Percentiles rank a stretch among this genome's conserved stretches.
phyloP scores from a whole-genome alignment of 2,888 invertebrate species.

The Oithona nana region DNA sequence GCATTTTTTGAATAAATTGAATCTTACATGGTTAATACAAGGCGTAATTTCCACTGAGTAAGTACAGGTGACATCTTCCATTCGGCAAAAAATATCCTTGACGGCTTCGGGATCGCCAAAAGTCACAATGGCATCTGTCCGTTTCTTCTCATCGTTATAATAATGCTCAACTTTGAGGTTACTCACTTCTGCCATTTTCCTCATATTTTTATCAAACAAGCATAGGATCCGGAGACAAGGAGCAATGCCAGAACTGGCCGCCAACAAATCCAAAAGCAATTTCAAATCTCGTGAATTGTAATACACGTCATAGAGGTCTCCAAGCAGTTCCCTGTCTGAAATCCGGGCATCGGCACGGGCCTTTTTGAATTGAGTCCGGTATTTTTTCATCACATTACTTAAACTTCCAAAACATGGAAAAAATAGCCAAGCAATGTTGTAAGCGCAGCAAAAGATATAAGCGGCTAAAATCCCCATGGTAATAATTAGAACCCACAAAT shows the following conservation, averaged over 20 bases:
- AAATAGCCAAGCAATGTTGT: slow-evolving; percentile 7
- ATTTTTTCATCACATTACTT: background rate
- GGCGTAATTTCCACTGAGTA: slow-evolving; percentile 7
- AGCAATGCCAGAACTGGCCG: slow-evolving; percentile 6
- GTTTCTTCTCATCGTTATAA: background rate
- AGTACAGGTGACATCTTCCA: background rate
- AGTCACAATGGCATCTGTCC: background rate
- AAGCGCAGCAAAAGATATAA: slow-evolving; percentile 2
- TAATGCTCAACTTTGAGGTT: background rate
- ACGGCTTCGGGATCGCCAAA: slow-evolving; percentile 1
- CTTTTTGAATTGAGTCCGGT: background rate
- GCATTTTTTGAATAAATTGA: too few species aligned
- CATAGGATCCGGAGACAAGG: slow-evolving; percentile 2
- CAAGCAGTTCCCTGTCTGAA: background rate
- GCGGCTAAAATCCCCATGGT: background rate
- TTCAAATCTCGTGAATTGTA: slow-evolving; percentile 6
- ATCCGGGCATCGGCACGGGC: background rate
- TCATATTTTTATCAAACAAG: slow-evolving; percentile 1
- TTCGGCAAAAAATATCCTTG: slow-evolving; percentile 8
- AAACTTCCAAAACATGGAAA: slow-evolving; percentile 1
- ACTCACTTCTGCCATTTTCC: background rate
- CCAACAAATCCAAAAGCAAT: slow-evolving; percentile 8
- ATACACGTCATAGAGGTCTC: slow-evolving; percentile 3
- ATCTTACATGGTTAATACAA: background rate
- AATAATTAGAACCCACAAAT: background rate